Evolutionary conservation across 1,140 invertebrate genomes (phyloP).

Genomic region (Cyclina sinensis): DNA sequence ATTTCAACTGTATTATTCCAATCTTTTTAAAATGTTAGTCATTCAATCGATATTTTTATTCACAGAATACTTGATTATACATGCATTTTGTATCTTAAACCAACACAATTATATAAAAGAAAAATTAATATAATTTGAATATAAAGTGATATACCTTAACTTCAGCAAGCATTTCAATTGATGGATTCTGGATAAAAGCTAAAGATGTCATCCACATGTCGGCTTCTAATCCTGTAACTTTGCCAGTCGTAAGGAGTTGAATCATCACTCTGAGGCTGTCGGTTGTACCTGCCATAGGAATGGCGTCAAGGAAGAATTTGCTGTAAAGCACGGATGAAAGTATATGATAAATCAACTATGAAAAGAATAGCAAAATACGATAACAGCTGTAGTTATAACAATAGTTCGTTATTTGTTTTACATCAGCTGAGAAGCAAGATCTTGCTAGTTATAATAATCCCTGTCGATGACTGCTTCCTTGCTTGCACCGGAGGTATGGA

Average conservation of each 20-base stretch:
- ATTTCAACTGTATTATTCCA: not conserved
- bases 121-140: not conserved
- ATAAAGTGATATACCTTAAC: constrained; percentile 87
- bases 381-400: too few relatives aligned
- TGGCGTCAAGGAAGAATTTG: constrained; percentile 89
- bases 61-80: too few relatives aligned
- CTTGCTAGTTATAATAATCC: too few relatives aligned
- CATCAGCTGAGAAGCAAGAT: too few relatives aligned
- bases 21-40: not conserved
- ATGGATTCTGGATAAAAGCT: constrained; percentile 92
- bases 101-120: not conserved
- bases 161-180: constrained; percentile 90
- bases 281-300: constrained; percentile 93
- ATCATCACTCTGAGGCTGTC: constrained; percentile 93
- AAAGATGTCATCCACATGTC: constrained; percentile 94
- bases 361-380: too few relatives aligned
- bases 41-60: too few relatives aligned
- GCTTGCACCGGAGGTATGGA: too few relatives aligned
- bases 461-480: too few relatives aligned
- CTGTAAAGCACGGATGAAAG: constrained; percentile 79
- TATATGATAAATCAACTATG: too few relatives aligned
- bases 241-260: constrained; percentile 91
- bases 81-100: not conserved
- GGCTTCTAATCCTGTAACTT: constrained; percentile 89
- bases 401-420: too few relatives aligned